Evolutionary conservation across 2,113 vertebrate species (phyloP).

Genomic region (Microcebus griseorufus): DNA sequence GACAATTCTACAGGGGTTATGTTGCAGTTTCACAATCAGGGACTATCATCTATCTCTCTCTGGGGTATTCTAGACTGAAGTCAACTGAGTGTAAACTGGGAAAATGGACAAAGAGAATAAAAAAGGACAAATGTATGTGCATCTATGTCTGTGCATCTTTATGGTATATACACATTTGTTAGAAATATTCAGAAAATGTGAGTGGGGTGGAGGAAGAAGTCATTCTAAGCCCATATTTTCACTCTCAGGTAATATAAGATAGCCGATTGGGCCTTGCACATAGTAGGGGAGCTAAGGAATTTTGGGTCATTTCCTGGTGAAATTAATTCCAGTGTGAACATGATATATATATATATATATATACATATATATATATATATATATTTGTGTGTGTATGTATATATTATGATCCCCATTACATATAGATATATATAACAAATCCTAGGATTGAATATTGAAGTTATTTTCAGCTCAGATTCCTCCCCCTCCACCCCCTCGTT

Average conservation of each 20-base stretch:
- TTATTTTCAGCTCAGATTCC: not conserved
- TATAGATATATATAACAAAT: constrained; percentile 23
- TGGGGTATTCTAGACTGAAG: not conserved
- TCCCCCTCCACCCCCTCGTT: fast-evolving
- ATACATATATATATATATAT: no score
- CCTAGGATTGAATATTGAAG: not conserved
- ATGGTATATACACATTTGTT: not conserved
- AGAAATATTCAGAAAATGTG: not conserved
- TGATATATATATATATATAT: not conserved
- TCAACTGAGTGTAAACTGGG: not conserved
- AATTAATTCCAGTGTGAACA: not conserved
- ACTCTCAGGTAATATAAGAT: not conserved
- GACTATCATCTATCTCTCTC: fast-evolving
- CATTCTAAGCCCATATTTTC: not conserved
- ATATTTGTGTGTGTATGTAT: no score
- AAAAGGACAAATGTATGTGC: not conserved
- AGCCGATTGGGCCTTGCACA: not conserved
- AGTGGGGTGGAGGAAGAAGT: not conserved
- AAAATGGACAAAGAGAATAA: not conserved
- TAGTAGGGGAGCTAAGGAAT: not conserved
- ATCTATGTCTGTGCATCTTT: not conserved
- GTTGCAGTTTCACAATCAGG: not conserved
- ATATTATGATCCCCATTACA: no score
- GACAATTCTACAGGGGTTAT: not conserved
- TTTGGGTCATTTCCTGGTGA: constrained; percentile 17